Conservation (phyloP, 2,888 invertebrate species). For the Lamellibrachia columna region DNA sequence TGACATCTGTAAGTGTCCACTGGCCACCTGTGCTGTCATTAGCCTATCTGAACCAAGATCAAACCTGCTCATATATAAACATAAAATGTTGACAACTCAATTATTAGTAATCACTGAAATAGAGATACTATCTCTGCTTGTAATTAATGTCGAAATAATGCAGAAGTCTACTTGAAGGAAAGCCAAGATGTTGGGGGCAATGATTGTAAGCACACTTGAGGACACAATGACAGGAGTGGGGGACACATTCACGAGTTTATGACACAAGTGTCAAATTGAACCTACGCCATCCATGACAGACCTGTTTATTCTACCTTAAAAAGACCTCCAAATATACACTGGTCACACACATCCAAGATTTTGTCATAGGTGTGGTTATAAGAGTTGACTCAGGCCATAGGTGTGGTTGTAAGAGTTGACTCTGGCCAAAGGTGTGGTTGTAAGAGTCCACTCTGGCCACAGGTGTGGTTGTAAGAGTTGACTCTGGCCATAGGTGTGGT, state of each 20-base stretch:
- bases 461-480: too few relatives aligned
- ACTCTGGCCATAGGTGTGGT: too few relatives aligned
- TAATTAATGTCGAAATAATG: conserved; percentile 16
- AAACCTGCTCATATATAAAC: not conserved
- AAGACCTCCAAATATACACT: not conserved
- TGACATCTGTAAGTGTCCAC: conserved; percentile 1
- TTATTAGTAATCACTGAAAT: not conserved
- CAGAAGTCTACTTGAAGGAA: not conserved
- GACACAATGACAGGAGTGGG: not conserved
- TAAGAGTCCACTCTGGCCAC: too few relatives aligned
- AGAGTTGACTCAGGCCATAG: too few relatives aligned
- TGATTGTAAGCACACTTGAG: not conserved
- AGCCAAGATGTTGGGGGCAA: not conserved
- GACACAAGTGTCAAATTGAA: not conserved
- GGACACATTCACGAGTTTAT: not conserved
- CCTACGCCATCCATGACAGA: not conserved
- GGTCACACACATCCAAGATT: not conserved
- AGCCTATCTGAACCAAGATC: not conserved
- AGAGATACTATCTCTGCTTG: not conserved
- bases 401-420: too few relatives aligned
- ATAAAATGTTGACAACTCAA: not conserved
- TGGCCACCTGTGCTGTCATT: not conserved
- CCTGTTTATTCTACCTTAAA: not conserved
- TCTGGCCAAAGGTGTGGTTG: too few relatives aligned
- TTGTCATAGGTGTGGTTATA: too few relatives aligned